Conservation (phyloP, 2,113 vertebrate genomes). For the Siniperca knerii region DNA sequence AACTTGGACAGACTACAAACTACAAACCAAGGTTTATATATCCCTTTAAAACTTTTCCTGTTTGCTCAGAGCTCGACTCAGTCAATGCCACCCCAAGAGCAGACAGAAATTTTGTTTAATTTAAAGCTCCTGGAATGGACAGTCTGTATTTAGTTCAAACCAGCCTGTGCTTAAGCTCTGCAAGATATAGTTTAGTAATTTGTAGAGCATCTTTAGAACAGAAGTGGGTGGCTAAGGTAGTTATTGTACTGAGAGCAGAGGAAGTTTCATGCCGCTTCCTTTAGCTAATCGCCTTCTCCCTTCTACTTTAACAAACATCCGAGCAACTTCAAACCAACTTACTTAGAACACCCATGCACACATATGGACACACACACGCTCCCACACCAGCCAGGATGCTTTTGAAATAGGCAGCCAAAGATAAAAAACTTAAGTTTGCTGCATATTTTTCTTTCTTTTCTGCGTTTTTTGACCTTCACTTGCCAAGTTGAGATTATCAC, state of each 20-base stretch:
- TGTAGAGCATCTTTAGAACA: slow-evolving; percentile 34
- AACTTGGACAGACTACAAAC: slow-evolving; percentile 26
- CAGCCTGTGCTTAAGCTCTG: slow-evolving; percentile 35
- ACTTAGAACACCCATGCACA: slow-evolving; percentile 2
- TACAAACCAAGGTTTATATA: slow-evolving; percentile 29
- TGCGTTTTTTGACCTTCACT: not conserved
- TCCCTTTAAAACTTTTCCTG: slow-evolving; percentile 24
- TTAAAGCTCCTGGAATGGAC: slow-evolving; percentile 27
- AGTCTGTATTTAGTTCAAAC: slow-evolving; percentile 48
- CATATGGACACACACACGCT: not conserved
- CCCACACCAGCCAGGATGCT: not conserved
- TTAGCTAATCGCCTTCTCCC: slow-evolving; percentile 13
- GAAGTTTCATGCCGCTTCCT: slow-evolving; percentile 31
- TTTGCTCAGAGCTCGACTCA: slow-evolving; percentile 26
- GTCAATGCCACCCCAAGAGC: slow-evolving; percentile 61
- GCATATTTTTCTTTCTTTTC: not conserved
- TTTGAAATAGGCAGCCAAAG: not conserved
- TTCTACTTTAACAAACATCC: slow-evolving; percentile 28
- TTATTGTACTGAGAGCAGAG: slow-evolving; percentile 39
- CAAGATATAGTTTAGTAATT: slow-evolving; percentile 54
- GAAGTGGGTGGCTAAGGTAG: slow-evolving; percentile 29
- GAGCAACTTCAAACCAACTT: slow-evolving; percentile 5
- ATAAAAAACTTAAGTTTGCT: slow-evolving; percentile 1
- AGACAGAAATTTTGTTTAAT: slow-evolving; percentile 53
- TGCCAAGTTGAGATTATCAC: not conserved